Percentiles rank a stretch among this genome's conserved stretches.
phyloP scores from a whole-genome alignment of 1,140 invertebrate genomes.

The Polypedilum vanderplanki region DNA sequence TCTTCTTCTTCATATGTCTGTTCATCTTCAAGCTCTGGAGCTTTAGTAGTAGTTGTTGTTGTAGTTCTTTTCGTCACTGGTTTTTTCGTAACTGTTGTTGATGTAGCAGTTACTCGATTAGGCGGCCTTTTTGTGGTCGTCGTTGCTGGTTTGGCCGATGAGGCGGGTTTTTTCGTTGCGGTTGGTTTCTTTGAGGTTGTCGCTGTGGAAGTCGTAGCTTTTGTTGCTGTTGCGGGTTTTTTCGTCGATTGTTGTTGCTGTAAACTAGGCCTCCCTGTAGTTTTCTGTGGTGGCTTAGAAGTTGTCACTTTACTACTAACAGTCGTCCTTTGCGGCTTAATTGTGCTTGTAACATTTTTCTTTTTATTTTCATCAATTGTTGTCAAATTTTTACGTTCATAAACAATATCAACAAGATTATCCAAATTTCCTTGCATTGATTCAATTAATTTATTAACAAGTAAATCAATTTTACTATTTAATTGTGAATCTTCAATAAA shows the following conservation, averaged over 20 bases:
- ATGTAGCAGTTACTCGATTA: constrained; percentile 34
- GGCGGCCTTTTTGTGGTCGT: constrained; percentile 37
- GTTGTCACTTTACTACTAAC: constrained; percentile 35
- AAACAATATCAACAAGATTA: constrained; percentile 66
- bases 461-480: constrained; percentile 69
- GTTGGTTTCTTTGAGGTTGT: constrained; percentile 46
- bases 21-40: constrained; percentile 45
- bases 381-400: constrained; percentile 35
- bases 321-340: constrained; percentile 34
- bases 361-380: background rate
- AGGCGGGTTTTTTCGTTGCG: constrained; percentile 34
- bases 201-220: constrained; percentile 39
- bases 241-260: constrained; percentile 35
- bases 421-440: constrained; percentile 74
- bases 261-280: constrained; percentile 33
- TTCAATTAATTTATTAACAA: constrained; percentile 74
- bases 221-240: constrained; percentile 33
- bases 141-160: constrained; percentile 33
- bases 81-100: constrained; percentile 37
- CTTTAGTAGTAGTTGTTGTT: constrained; percentile 41
- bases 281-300: constrained; percentile 38
- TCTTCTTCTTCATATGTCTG: constrained; percentile 35
- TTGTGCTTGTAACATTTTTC: constrained; percentile 32
- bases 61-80: constrained; percentile 40
- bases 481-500: constrained; percentile 66